Evolutionary conservation across 2,888 invertebrate species (phyloP), one percentile per base, ranked within the genome.

Genomic region (Alloplasta piceator): DNA sequence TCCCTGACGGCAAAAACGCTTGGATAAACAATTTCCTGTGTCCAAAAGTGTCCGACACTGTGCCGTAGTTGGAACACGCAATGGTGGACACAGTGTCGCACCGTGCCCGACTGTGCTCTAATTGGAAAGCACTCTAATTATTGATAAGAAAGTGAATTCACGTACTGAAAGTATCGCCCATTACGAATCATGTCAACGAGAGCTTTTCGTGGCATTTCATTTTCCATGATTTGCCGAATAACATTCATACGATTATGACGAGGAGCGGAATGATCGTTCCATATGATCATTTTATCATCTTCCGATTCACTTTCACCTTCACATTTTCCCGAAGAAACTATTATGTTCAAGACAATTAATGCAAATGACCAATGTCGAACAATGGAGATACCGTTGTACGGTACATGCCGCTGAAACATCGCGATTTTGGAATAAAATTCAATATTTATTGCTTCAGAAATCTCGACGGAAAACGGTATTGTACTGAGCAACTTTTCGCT

Each of bases 111-210:
- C n/a, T n/a, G n/a, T n/a, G n/a, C n/a, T n/a, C n/a, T n/a, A n/a
- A n/a, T n/a, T n/a, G n/a, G n/a, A n/a, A n/a, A n/a, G n/a, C n/a
- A n/a, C n/a, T n/a, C n/a, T n/a, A n/a, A 26, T 26, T 26, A 26
- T 26, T 26, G 36, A 6, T 6, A 12, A 48, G 10, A 46, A 66
- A 38, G 61, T 64, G 26, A 26, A 7, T 48, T 26, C 60, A 86
- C 90, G 87, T 73, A 91, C 91, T 89, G 90, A 73, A 90, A 91
- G 82, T 86, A 91, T 83, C 88, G 88, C 70, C 86, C 88, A 64
- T 86, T 88, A 26, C 86, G 84, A 12, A 90, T 83, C 67, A 88
- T 82, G 83, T 86, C 83, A 10, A 86, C 76, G 68, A 87, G 75
- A 63, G 85, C 85, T 63, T 86, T 85, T 58, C 86, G 84, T 5